These are phyloP conservation scores for Rhincodon typus DNA, from an alignment of 2,797 vertebrate species.

Conservation along the genomic window DNA sequence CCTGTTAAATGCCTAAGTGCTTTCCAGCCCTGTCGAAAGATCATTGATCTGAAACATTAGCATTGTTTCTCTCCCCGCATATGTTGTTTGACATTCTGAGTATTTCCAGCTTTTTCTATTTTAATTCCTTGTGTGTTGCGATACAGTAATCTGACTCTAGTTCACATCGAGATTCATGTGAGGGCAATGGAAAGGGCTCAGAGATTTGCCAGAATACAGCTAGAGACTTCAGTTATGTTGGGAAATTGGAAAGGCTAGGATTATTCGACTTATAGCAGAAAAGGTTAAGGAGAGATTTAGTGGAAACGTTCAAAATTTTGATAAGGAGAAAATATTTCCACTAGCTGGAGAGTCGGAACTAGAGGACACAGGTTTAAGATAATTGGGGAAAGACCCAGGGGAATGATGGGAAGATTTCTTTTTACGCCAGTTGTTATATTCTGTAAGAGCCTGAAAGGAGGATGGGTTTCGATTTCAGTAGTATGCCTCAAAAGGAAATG, in stretches of 20 bases:
- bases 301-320: background rate
- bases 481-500: background rate
- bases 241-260: background rate
- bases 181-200: background rate
- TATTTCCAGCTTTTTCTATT: background rate
- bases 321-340: background rate
- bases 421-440: background rate
- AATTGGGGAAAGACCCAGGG: background rate
- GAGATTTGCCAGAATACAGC: background rate
- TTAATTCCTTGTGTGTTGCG: background rate
- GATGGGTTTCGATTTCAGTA: background rate
- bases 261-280: background rate
- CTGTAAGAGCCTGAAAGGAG: background rate
- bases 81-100: background rate
- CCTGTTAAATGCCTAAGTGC: background rate
- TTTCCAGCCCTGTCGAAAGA: background rate
- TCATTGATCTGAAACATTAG: background rate
- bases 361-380: background rate
- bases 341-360: background rate
- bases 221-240: background rate
- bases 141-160: background rate
- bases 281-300: background rate
- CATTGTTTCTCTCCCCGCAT: background rate
- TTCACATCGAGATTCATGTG: background rate
- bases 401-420: background rate